Base-by-base conservation (phyloP, 1,140 invertebrate genomes). In the Onthophagus taurus region DNA sequence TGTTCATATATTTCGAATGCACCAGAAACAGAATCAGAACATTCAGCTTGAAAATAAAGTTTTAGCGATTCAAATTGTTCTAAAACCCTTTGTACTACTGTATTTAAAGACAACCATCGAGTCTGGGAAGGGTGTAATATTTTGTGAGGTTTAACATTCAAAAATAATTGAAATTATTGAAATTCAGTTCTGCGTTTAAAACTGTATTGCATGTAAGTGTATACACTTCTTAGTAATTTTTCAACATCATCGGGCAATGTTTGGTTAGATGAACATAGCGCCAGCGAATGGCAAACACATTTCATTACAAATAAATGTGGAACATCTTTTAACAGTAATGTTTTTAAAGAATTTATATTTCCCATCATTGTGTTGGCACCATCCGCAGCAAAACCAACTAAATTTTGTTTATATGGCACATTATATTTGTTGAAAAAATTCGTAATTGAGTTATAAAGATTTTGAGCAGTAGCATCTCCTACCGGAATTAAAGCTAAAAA, bases 381-480 rank as follows among this genome's bases (percentile, higher is more conserved):
- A 49, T 66, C 65, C 44, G 61, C 45, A 31, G 55, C 61, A 56
- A 65, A 67, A 4, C 63, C 59, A 37, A 63, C 47, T 41, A 64
- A 47, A 46, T 65, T 61, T 44, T 50, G 12, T 50, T 59, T 57
- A 39, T 54, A 61, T 4, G 57, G 58, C 60, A 64, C 62, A 47
- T 60, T 47, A 24, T 60, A 36, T 29, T 55, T 29, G 20, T 47
- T 31, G 50, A 66, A 60, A 53, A 52, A 58, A 45, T 49, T 47
- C 23, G 43, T 20, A 8, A 52, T 51, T n/a, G 23, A 26, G 4
- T 45, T 36, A 48, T 59, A 49, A 23, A 63, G 54, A 1, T 31
- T 45, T 48, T 36, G 36, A 9, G 58, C 58, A 18, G 49, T 59
- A 45, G 49, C 55, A 21, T 58, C 54, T 42, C 47, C 45, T 31